These are phyloP conservation scores for Chiloscyllium plagiosum DNA, from an alignment of 2,113 vertebrate genomes.

Conservation along the genomic window DNA sequence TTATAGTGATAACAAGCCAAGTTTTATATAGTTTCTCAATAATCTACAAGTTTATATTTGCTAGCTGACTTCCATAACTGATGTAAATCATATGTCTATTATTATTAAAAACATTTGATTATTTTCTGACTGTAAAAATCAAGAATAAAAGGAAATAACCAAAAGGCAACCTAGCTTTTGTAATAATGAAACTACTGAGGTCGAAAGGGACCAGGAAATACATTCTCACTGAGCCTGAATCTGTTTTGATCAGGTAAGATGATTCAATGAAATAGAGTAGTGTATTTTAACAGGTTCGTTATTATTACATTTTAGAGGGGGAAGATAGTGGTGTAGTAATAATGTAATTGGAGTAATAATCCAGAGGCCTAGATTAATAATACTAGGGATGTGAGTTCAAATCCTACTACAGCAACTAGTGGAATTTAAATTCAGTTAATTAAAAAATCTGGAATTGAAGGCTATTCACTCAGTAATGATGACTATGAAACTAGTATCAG, in stretches of 20 bases:
- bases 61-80: not conserved
- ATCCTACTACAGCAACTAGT: no score
- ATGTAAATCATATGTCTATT: not conserved
- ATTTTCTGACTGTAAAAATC: not conserved
- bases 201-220: not conserved
- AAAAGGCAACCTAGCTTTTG: not conserved
- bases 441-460: no score
- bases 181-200: not conserved
- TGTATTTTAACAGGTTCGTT: not conserved
- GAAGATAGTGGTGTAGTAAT: no score
- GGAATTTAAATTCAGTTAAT: no score
- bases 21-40: not conserved
- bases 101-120: not conserved
- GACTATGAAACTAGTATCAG: no score
- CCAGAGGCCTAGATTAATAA: no score
- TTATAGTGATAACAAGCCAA: not conserved
- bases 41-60: not conserved
- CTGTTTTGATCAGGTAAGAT: not conserved
- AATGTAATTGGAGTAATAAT: no score
- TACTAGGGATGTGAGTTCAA: no score
- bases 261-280: not conserved
- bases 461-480: no score
- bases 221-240: not conserved
- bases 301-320: not conserved
- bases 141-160: not conserved